Evolutionary conservation across 2,113 vertebrate genomes (phyloP).

Genomic region (Lophochroa leadbeateri): DNA sequence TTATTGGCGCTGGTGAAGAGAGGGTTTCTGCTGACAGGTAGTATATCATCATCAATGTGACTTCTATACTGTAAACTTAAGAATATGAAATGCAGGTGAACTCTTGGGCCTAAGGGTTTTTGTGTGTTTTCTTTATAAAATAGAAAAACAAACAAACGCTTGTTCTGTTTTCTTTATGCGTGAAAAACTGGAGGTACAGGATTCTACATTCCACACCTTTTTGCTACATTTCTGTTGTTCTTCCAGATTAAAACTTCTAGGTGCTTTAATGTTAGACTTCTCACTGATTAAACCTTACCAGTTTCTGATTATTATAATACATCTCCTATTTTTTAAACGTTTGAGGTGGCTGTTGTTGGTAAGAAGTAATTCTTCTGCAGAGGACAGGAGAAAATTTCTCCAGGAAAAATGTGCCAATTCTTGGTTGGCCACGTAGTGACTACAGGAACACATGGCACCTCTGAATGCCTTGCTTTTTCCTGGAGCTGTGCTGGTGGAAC

Average conservation of each 20-base stretch:
- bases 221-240: neutral
- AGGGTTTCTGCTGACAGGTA: constrained; percentile 59
- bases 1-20: constrained; percentile 27
- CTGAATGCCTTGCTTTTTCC: neutral
- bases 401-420: neutral
- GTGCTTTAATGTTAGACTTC: constrained; percentile 38
- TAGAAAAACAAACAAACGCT: constrained; percentile 54
- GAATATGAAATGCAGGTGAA: constrained; percentile 65
- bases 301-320: neutral
- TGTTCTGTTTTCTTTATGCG: constrained; percentile 55
- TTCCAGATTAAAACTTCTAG: constrained; percentile 35
- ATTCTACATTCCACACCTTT: constrained; percentile 57
- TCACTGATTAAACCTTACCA: constrained; percentile 40
- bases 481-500: neutral
- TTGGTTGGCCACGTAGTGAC: neutral
- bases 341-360: neutral
- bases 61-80: constrained; percentile 70
- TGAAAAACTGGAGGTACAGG: constrained; percentile 45
- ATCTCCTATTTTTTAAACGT: neutral
- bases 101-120: constrained; percentile 61
- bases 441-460: accelerated
- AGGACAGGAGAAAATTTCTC: neutral
- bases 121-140: constrained; percentile 71
- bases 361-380: neutral
- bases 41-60: constrained; percentile 62